Base-by-base conservation (phyloP, 2,113 vertebrate species). In the Sapayoa aenigma region DNA sequence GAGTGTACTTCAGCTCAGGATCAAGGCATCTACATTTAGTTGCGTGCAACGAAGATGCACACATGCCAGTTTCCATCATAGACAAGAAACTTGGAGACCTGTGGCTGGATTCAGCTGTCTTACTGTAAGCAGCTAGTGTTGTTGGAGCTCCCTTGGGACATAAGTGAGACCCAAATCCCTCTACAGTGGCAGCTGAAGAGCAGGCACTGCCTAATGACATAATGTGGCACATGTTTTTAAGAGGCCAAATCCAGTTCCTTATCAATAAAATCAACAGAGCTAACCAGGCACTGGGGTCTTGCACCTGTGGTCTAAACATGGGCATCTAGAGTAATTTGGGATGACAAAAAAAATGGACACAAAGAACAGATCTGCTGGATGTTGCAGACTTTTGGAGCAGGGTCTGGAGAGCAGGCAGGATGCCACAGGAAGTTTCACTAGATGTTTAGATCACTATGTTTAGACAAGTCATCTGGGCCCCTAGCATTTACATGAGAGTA, bases 61-160 rank as follows among this genome's bases (percentile, higher is more conserved):
- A 28, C 9, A 19, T 14, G 20, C 8, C 69, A 63, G 11, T 63
- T 87, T 53, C 33, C 16, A 11, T 35, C 42, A 31, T 1, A 35
- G 58, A 33, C 7, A 13, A 22, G 53, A 59, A 63, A 72, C 13
- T 22, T 62, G 31, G 20, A 67, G 17, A 16, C 9, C 6, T 37
- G 21, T 6, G 21, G 7, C 37, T 59, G 44, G 5, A 13, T 76
- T 78, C n/a, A 21, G 21, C 16, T 75, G 27, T 53, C 13, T 30
- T n/a, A n/a, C 33, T 0, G 0, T 20, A 39, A 71, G 28, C 19
- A 75, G 6, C 10, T 60, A 19, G 14, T 52, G 35, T 30, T 3
- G 0, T 7, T 39, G 21, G 47, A n/a, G 11, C 37, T 72, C 12
- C 11, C 14, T 53, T 76, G 24, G 22, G 46, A 30, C 41, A 56